These are phyloP conservation scores for Entelurus aequoreus DNA, from an alignment of 2,113 vertebrate genomes.

Conservation along the genomic window DNA sequence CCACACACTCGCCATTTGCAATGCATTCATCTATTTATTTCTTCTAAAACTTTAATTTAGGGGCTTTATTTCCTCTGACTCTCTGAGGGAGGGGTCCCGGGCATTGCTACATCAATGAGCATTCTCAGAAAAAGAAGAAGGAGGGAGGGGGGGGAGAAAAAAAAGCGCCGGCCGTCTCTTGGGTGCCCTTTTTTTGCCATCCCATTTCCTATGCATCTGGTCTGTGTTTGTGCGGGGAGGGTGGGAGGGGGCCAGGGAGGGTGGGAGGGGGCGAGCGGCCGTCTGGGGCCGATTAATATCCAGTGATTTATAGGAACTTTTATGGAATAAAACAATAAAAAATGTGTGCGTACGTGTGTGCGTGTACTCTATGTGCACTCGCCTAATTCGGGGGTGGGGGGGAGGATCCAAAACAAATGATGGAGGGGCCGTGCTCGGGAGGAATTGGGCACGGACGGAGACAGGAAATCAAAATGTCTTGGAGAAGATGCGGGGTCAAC, in stretches of 20 bases:
- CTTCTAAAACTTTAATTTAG: constrained; percentile 70
- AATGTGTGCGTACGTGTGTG: constrained; percentile 77
- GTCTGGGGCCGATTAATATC: constrained; percentile 91
- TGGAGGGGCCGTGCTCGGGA: constrained; percentile 73
- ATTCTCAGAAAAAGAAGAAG: constrained; percentile 62
- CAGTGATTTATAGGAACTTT: constrained; percentile 98
- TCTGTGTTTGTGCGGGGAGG: constrained; percentile 76
- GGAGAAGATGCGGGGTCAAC: constrained; percentile 55
- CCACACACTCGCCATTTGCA: constrained; percentile 64
- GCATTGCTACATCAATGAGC: constrained; percentile 69
- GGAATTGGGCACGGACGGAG: constrained; percentile 97
- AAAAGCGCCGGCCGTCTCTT: constrained; percentile 78
- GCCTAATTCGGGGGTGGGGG: constrained; percentile 75
- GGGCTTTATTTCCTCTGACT: constrained; percentile 73
- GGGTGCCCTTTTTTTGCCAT: constrained; percentile 84
- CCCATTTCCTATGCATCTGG: constrained; percentile 84
- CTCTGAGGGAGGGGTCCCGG: constrained; percentile 69
- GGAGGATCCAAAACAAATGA: constrained; percentile 96
- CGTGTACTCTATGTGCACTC: constrained; percentile 38
- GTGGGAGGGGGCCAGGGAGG: constrained; percentile 77
- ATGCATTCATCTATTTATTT: constrained; percentile 72
- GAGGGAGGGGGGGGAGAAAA: constrained; percentile 10
- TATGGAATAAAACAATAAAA: constrained; percentile 99
- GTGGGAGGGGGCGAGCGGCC: constrained; percentile 69
- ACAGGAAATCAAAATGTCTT: constrained; percentile 64